Conservation (phyloP, 2,113 vertebrate species). For the Nyctibius bracteatus region DNA sequence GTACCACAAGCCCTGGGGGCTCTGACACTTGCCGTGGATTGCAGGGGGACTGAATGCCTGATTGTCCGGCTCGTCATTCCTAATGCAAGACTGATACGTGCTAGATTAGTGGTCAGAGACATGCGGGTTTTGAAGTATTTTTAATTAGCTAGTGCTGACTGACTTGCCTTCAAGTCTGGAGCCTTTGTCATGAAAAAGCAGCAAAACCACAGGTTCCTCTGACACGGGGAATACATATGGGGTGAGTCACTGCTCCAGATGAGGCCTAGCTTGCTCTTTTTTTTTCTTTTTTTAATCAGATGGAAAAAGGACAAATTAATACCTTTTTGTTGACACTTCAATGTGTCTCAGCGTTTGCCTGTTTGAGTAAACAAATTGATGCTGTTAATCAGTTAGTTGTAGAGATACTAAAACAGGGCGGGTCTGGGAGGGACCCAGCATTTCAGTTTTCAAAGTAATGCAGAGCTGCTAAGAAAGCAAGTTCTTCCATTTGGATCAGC, state of each 20-base stretch:
- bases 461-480: not conserved
- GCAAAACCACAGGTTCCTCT: not conserved
- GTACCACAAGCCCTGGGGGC: accelerated
- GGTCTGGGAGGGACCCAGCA: not conserved
- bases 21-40: not conserved
- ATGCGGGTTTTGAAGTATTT: not conserved
- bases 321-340: not conserved
- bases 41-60: accelerated
- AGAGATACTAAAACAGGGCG: not conserved
- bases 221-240: accelerated
- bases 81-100: not conserved
- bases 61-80: not conserved
- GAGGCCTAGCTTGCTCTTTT: not conserved
- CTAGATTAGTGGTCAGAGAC: not conserved
- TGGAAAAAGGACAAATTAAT: not conserved
- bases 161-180: not conserved
- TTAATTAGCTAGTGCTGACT: not conserved
- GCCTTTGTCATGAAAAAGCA: not conserved
- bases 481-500: conserved; percentile 29
- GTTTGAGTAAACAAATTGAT: not conserved
- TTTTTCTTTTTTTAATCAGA: accelerated
- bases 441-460: not conserved
- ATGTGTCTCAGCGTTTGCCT: not conserved
- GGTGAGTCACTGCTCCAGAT: not conserved
- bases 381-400: not conserved